Conservation (phyloP, 2,888 invertebrate species). For the Amorpha juglandis region DNA sequence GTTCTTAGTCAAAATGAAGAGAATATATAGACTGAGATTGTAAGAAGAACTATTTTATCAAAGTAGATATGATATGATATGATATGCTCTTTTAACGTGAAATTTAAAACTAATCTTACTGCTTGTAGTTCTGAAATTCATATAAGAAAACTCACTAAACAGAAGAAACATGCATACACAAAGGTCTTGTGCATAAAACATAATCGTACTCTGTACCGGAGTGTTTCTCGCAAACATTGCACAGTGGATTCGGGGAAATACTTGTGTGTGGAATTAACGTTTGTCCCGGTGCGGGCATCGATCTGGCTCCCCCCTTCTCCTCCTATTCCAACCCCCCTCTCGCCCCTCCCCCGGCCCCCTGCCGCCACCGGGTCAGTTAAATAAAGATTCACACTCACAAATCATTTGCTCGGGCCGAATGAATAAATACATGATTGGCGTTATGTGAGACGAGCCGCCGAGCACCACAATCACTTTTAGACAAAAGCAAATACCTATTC, state of each 20-base stretch:
- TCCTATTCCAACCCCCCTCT: not conserved
- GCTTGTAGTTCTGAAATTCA: not conserved
- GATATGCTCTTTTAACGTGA: too few relatives aligned
- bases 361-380: slow-evolving; percentile 6
- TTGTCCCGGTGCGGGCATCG: slow-evolving; percentile 21
- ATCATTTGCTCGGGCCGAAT: slow-evolving; percentile 20
- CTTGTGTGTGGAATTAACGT: slow-evolving; percentile 20
- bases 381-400: slow-evolving; percentile 25
- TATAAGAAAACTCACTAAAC: not conserved
- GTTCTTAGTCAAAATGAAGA: too few relatives aligned
- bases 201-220: slow-evolving; percentile 1
- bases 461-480: not conserved
- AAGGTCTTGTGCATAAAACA: slow-evolving; percentile 1
- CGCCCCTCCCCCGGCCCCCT: not conserved
- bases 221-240: slow-evolving; percentile 1
- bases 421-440: slow-evolving; percentile 22
- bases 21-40: too few relatives aligned
- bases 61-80: too few relatives aligned
- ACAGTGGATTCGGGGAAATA: slow-evolving; percentile 10
- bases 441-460: not conserved
- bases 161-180: not conserved
- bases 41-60: too few relatives aligned
- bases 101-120: too few relatives aligned
- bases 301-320: not conserved
- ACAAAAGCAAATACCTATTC: not conserved